A percentile compares a stretch with the other conserved stretches of the same genome.
These are phyloP conservation scores for Mormyrops attenuatus DNA, from an alignment of 2,797 vertebrate genomes.

Conservation along the genomic window DNA sequence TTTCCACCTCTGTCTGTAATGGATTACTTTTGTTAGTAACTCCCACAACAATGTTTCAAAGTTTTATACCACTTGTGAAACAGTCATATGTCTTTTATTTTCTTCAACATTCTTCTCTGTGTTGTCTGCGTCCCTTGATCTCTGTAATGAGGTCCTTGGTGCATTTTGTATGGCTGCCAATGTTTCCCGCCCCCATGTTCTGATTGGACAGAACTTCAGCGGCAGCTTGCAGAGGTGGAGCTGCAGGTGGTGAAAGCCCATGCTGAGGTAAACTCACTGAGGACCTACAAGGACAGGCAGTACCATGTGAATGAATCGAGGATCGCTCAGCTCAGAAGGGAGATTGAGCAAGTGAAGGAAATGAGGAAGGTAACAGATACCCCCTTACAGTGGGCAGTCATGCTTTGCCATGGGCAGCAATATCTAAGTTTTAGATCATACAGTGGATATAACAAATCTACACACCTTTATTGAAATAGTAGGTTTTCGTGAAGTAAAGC, in stretches of 20 bases:
- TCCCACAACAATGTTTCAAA: not conserved
- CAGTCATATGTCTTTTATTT: not conserved
- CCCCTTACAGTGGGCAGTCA: not conserved
- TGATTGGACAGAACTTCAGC: slow-evolving; percentile 30
- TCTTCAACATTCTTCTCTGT: not conserved
- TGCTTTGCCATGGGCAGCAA: not conserved
- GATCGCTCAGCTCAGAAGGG: slow-evolving; percentile 31
- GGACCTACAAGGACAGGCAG: slow-evolving; percentile 38
- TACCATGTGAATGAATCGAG: slow-evolving; percentile 37
- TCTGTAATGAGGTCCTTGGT: not conserved
- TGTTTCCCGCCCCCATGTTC: not conserved
- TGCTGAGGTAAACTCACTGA: slow-evolving; percentile 30
- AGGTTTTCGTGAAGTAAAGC: not conserved
- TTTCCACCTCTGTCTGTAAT: not conserved
- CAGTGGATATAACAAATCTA: not conserved
- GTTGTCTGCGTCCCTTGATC: not conserved
- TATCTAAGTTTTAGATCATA: not conserved
- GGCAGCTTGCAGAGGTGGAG: slow-evolving; percentile 26
- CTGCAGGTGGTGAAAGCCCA: slow-evolving; percentile 25
- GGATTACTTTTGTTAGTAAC: too few species aligned
- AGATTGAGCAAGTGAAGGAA: slow-evolving; percentile 31
- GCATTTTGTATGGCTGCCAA: not conserved
- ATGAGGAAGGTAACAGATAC: slow-evolving; percentile 32
- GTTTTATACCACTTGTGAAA: not conserved
- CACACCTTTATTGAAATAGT: not conserved